These are phyloP conservation scores for Hybos culiciformis DNA, from an alignment of 2,888 invertebrate genomes.

Conservation along the genomic window DNA sequence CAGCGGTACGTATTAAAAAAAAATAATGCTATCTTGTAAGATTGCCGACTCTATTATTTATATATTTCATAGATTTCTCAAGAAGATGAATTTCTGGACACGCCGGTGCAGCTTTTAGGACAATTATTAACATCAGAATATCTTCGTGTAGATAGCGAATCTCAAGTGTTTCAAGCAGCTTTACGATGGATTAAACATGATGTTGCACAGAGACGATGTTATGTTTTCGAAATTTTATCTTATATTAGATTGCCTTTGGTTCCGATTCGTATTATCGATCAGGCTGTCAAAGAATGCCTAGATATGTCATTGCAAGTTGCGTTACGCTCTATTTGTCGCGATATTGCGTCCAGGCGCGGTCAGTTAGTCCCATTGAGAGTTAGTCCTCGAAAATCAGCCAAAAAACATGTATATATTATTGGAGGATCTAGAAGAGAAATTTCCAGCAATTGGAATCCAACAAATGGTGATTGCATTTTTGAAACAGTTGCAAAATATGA, in stretches of 20 bases:
- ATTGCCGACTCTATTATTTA: neutral
- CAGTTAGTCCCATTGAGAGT: conserved; percentile 62
- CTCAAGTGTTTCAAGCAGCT: conserved; percentile 78
- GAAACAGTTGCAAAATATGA: conserved; percentile 75
- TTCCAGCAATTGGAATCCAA: conserved; percentile 56
- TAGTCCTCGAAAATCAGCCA: conserved; percentile 69
- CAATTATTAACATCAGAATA: conserved; percentile 72
- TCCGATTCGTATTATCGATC: conserved; percentile 62
- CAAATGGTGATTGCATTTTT: conserved; percentile 57
- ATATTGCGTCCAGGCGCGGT: conserved; percentile 60
- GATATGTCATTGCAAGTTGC: conserved; percentile 73
- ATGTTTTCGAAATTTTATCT: conserved; percentile 73
- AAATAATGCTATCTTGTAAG: neutral
- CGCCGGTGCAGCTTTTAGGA: conserved; percentile 63
- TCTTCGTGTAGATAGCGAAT: conserved; percentile 76
- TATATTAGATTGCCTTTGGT: conserved; percentile 74
- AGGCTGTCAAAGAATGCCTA: conserved; percentile 59
- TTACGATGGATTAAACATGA: conserved; percentile 79
- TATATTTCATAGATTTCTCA: conserved; percentile 32
- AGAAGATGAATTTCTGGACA: conserved; percentile 75
- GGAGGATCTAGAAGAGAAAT: conserved; percentile 78
- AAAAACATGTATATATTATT: conserved; percentile 75
- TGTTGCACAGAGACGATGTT: conserved; percentile 58
- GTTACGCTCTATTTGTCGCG: conserved; percentile 62
- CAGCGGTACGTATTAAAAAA: conserved; percentile 43